phyloP scores from a whole-genome alignment of 2,888 invertebrate genomes.

The Parthenolecanium corni region DNA sequence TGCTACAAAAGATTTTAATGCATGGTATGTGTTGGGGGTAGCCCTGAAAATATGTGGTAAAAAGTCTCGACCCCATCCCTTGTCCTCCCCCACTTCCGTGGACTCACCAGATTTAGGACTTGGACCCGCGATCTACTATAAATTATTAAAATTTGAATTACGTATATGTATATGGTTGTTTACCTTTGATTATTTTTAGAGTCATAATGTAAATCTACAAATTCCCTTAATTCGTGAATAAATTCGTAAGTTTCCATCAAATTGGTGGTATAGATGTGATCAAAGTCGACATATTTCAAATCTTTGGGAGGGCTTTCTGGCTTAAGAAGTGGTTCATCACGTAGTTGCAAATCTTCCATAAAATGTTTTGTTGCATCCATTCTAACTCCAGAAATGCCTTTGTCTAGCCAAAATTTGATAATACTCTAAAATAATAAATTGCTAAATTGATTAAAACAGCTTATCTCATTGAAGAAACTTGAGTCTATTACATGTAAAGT shows the following conservation, averaged over 20 bases:
- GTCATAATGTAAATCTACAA: conserved; percentile 42
- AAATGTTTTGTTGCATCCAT: conserved; percentile 25
- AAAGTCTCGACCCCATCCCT: too few species aligned
- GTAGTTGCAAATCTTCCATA: conserved; percentile 6
- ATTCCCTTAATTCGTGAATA: conserved; percentile 46
- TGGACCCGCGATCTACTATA: too few species aligned
- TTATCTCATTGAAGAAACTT: too few species aligned
- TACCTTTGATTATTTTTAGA: too few species aligned
- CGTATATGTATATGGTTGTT: too few species aligned
- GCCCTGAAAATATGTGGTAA: too few species aligned
- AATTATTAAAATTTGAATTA: too few species aligned
- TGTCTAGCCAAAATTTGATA: conserved; percentile 26
- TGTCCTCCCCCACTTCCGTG: too few species aligned
- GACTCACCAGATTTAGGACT: too few species aligned
- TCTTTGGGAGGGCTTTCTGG: conserved; percentile 37
- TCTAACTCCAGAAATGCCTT: conserved; percentile 25
- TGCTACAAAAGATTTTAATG: too few species aligned
- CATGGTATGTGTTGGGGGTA: too few species aligned
- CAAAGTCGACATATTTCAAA: conserved; percentile 45
- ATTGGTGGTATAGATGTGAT: conserved; percentile 53
- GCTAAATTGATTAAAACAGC: neutral
- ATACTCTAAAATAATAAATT: conserved; percentile 29
- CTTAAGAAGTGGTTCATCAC: conserved; percentile 46
- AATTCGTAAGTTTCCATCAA: conserved; percentile 48
- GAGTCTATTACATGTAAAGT: too few species aligned